These are phyloP conservation scores for Scarus forsteni DNA, from an alignment of 2,797 vertebrate species.

Conservation along the genomic window DNA sequence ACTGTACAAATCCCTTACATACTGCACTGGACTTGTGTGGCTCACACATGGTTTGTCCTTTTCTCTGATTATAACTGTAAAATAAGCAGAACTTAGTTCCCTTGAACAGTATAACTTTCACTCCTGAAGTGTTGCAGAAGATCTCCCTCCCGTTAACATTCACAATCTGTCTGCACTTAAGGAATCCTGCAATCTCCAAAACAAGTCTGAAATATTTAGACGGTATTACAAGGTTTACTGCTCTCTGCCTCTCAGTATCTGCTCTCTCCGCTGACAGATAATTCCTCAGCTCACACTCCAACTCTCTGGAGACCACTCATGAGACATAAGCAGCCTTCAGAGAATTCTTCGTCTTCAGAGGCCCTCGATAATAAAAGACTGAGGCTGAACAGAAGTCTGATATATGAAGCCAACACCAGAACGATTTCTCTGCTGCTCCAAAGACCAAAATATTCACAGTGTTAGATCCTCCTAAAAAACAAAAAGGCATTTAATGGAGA, in stretches of 20 bases:
- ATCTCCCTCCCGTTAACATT: background rate
- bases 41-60: too few species aligned
- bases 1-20: too few species aligned
- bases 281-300: constrained; percentile 1
- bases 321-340: too few species aligned
- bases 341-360: too few species aligned
- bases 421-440: too few species aligned
- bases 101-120: background rate
- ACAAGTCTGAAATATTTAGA: constrained; percentile 41
- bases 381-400: too few species aligned
- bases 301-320: background rate
- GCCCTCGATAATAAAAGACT: too few species aligned
- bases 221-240: constrained; percentile 22
- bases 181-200: constrained; percentile 21
- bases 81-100: background rate
- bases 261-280: background rate
- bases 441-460: too few species aligned
- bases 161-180: constrained; percentile 9
- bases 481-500: too few species aligned
- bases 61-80: background rate
- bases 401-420: too few species aligned
- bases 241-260: background rate
- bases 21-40: too few species aligned
- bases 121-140: constrained; percentile 17
- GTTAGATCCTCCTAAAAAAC: too few species aligned